Conservation (phyloP, 2,888 invertebrate genomes). For the Ectobius pallidus region DNA sequence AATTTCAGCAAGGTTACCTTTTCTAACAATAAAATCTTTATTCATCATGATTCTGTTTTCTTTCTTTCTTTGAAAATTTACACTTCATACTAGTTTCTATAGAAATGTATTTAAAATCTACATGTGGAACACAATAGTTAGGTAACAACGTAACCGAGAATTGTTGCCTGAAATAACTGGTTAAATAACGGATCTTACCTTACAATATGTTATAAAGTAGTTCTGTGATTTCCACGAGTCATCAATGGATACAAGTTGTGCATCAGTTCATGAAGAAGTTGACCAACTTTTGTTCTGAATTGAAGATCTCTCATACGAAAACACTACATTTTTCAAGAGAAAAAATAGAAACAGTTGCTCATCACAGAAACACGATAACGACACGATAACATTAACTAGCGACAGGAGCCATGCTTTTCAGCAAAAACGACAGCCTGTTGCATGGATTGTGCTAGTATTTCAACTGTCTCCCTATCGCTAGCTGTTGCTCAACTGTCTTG, state of each 20-base stretch:
- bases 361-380: background rate
- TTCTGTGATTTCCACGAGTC: background rate
- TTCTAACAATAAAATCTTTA: too few relatives aligned
- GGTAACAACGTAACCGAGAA: too few relatives aligned
- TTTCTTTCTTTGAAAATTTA: too few relatives aligned
- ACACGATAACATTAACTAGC: background rate
- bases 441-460: background rate
- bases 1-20: too few relatives aligned
- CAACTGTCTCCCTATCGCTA: slow-evolving; percentile 9
- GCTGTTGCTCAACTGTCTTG: background rate
- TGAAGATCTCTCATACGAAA: background rate
- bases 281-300: too few relatives aligned
- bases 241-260: background rate
- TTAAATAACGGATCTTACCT: background rate
- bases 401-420: background rate
- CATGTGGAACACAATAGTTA: too few relatives aligned
- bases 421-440: background rate
- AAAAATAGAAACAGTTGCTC: background rate
- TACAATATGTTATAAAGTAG: slow-evolving; percentile 22
- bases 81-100: too few relatives aligned
- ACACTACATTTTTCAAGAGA: background rate
- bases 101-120: too few relatives aligned
- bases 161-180: too few relatives aligned
- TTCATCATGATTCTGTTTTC: too few relatives aligned
- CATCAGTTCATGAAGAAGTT: background rate